Evolutionary conservation across 1,140 invertebrate species (phyloP), one percentile per base, ranked within the genome.

Genomic region (Megathymus violae): DNA sequence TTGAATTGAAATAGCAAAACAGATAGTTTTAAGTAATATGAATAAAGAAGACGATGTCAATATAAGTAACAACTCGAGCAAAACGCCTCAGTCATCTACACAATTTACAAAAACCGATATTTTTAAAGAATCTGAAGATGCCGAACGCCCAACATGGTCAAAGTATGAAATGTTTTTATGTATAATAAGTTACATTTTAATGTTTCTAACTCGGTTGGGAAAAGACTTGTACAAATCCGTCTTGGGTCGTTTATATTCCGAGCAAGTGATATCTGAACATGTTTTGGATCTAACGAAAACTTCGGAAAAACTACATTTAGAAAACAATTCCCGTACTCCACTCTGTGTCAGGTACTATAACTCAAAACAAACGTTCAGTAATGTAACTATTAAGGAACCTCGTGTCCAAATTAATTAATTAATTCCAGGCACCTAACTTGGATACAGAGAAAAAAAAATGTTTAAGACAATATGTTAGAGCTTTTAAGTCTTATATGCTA

Each of bases 161-260:
- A 80, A 74, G 86, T 89, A 89, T 79, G 83, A 78, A 62, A 72
- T 77, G 58, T 69, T 85, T 77, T 74, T 71, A 62, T 84, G 72
- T 71, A 75, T 82, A 13, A 52, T 82, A 70, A 73, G 44, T 66
- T 88, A 89, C 54, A 62, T 58, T 52, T 75, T 64, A 75, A 85
- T 80, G 74, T 88, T 83, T 65, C 17, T 77, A 17, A 40, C 25
- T 38, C 83, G 86, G 41, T 73, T 89, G 76, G 62, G 73, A 4
- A 82, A 69, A 70, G 86, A 89, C 59, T 67, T 88, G 48, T 74
- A 71, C 64, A 31, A 52, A 60, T 78, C 76, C 15, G 19, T 75
- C 5, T 41, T 75, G 31, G 43, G 56, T 43, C 74, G 72, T 48
- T 66, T 81, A 62, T 70, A 74, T 48, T 68, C 76, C 38, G 69